phyloP scores from a whole-genome alignment of 2,797 vertebrate genomes.

The Coregonus sp. region DNA sequence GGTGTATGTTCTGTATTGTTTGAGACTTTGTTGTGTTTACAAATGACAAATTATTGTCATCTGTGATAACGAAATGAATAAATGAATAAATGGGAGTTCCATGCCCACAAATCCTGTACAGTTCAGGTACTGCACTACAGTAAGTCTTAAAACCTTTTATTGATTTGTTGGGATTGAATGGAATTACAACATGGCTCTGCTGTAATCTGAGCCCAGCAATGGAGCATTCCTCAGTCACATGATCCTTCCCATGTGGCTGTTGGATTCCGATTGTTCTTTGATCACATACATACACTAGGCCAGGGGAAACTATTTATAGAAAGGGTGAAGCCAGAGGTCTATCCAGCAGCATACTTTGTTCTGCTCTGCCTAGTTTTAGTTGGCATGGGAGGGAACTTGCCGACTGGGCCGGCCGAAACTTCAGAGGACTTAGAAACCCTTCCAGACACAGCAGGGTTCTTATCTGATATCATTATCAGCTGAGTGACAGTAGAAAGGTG shows the following conservation, averaged over 20 bases:
- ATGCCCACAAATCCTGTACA: too few relatives aligned
- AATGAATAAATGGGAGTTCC: too few relatives aligned
- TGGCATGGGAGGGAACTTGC: background rate
- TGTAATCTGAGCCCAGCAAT: background rate
- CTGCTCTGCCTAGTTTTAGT: background rate
- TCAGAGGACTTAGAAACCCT: background rate
- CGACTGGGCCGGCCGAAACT: background rate
- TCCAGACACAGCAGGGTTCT: background rate
- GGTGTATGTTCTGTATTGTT: background rate
- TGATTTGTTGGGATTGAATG: constrained; percentile 3
- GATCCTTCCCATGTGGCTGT: background rate
- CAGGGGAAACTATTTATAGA: constrained; percentile 2
- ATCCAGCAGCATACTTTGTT: too few relatives aligned
- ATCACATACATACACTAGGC: background rate
- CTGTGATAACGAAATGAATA: too few relatives aligned
- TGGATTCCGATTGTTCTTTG: constrained; percentile 2
- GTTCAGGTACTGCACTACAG: background rate
- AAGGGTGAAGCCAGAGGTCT: background rate
- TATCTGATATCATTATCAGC: background rate
- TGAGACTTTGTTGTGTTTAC: background rate
- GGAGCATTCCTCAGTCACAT: background rate
- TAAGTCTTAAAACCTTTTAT: background rate
- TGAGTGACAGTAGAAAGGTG: background rate
- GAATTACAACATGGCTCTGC: background rate
- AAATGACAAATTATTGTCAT: background rate